Evolutionary conservation across 2,113 vertebrate genomes (phyloP), one percentile per base, ranked within the genome.

Genomic region (Onychostoma macrolepis): DNA sequence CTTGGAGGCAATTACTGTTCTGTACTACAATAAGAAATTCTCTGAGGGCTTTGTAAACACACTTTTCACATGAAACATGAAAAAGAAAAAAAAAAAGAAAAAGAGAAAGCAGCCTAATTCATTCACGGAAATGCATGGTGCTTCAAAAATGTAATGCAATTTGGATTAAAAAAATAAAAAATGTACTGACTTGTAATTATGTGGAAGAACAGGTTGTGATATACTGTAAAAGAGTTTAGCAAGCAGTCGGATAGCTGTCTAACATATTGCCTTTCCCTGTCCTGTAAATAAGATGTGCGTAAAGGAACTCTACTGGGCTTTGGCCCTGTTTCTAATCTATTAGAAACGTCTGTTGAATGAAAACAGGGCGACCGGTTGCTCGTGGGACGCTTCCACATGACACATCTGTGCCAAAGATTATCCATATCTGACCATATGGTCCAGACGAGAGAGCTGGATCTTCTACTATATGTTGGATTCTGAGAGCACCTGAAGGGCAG

Each of bases 361-460:
- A 36, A 88, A 81, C 45, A 69, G 45, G 84, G 75, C 4, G 67
- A 75, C 1, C 5, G 77, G 19, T 26, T 28, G 33, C 84, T 30
- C 43, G 8, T 33, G 78, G 56, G 78, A 80, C 53, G 7, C 82
- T 74, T 88, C 69, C 76, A 56, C 26, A 28, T 71, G 63, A 74
- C 56, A 81, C 45, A 45, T 50, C 21, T 43, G 56, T 84, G 88
- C 84, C 85, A 89, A 53, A 82, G 17, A 65, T 78, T 45, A 11
- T 80, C 79, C 88, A 74, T 86, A 88, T 83, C 71, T n/a, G 19
- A 88, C 56, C 87, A 88, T 88, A 86, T 86, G 80, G 80, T 88
- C 84, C 78, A 71, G 84, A 83, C 28, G 80, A 86, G 84, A 74
- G 87, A 63, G 79, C 82, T 24, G 50, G 74, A 83, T 84, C 77